Evolutionary conservation across 2,888 invertebrate genomes (phyloP).

Genomic region (Dendrolimus houi): DNA sequence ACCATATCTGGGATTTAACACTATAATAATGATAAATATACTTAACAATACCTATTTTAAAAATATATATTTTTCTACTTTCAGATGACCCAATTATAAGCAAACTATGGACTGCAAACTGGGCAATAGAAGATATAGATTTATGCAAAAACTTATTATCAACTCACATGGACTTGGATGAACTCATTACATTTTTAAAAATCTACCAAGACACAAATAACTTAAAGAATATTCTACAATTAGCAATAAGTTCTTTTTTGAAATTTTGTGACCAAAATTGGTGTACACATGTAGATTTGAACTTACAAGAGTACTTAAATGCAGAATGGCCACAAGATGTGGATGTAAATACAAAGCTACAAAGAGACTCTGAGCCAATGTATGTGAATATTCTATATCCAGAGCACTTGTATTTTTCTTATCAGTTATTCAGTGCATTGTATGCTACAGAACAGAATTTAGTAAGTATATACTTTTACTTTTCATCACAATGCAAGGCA

Average conservation of each 20-base stretch:
- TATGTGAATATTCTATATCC: conserved; percentile 79
- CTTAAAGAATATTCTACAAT: conserved; percentile 58
- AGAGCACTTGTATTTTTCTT: conserved; percentile 59
- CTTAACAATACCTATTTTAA: no score
- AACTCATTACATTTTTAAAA: conserved; percentile 31
- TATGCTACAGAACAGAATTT: conserved; percentile 42
- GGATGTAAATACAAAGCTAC: conserved; percentile 54
- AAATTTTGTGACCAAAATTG: conserved; percentile 89
- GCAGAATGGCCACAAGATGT: conserved; percentile 54
- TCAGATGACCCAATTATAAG: conserved; percentile 36
- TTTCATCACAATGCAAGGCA: no score
- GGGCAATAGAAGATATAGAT: conserved; percentile 36
- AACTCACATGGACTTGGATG: conserved; percentile 35
- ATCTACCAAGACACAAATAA: conserved; percentile 19
- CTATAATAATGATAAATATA: no score
- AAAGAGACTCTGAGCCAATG: conserved; percentile 80
- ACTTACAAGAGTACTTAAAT: conserved; percentile 52
- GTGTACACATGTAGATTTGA: conserved; percentile 80
- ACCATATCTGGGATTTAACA: no score
- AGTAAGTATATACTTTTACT: conserved; percentile 29
- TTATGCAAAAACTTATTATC: conserved; percentile 40
- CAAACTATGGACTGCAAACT: conserved; percentile 47
- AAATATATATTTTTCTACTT: conserved; percentile 13
- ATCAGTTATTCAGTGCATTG: conserved; percentile 50
- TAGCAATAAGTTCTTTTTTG: conserved; percentile 80